Evolutionary conservation across 2,797 vertebrate genomes (phyloP).

Genomic region (Pachyuromys duprasi): DNA sequence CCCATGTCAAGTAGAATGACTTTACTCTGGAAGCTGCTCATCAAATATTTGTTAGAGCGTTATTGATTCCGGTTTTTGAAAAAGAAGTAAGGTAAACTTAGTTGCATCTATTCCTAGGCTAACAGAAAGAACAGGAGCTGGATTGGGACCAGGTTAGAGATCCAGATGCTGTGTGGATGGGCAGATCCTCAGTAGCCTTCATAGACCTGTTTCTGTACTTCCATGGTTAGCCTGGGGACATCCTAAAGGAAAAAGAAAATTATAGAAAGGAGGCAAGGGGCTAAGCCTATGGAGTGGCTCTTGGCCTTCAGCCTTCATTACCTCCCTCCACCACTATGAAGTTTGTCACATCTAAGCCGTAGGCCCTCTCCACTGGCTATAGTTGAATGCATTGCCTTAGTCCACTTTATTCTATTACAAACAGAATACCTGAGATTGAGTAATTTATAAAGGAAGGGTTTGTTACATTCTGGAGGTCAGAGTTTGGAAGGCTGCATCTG

Average conservation of each 20-base stretch:
- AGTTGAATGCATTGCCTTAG: not conserved
- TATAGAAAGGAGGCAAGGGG: not conserved
- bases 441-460: not conserved
- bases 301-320: not conserved
- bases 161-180: not conserved
- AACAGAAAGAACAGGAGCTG: not conserved
- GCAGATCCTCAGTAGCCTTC: not conserved
- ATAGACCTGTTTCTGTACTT: not conserved
- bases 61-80: slow-evolving; percentile 44
- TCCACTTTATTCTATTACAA: not conserved
- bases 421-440: not conserved
- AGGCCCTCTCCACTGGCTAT: not conserved
- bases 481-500: not conserved
- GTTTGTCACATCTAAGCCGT: not conserved
- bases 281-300: not conserved
- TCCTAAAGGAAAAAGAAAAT: not conserved
- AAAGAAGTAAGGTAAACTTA: slow-evolving; percentile 20
- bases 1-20: not conserved
- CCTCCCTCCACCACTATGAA: too few species aligned
- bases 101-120: not conserved
- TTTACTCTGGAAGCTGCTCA: slow-evolving; percentile 21
- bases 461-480: not conserved
- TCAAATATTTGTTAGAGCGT: slow-evolving; percentile 56
- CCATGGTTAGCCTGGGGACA: fast-evolving
- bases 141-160: not conserved